phyloP scores from a whole-genome alignment of 1,140 invertebrate genomes.

The Batillaria attramentaria region DNA sequence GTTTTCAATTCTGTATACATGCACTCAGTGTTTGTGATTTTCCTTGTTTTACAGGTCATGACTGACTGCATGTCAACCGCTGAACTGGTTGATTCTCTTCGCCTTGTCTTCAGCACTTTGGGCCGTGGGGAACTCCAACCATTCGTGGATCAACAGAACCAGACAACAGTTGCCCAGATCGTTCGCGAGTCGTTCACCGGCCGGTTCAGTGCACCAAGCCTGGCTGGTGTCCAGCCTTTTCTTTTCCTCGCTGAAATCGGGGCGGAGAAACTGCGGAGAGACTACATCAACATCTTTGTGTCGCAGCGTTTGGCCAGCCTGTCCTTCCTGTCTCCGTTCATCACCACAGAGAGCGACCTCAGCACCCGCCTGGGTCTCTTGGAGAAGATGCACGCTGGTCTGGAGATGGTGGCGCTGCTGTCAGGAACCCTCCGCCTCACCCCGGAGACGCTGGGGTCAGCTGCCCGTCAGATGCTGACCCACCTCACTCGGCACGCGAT shows the following conservation, averaged over 20 bases:
- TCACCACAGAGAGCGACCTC: conserved; percentile 31
- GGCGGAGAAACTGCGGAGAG: conserved; percentile 55
- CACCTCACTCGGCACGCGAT: conserved; percentile 48
- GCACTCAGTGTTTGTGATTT: neutral
- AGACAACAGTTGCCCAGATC: conserved; percentile 56
- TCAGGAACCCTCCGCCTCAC: conserved; percentile 53
- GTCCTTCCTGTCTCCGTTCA: conserved; percentile 44
- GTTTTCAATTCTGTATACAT: neutral
- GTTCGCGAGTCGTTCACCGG: conserved; percentile 55
- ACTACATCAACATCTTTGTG: conserved; percentile 55
- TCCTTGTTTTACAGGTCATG: conserved; percentile 34
- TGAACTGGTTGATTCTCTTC: conserved; percentile 50
- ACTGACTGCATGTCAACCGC: conserved; percentile 49
- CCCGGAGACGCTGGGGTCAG: conserved; percentile 35
- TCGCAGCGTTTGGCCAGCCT: conserved; percentile 48
- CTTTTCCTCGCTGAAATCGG: conserved; percentile 61
- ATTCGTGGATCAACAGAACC: conserved; percentile 56
- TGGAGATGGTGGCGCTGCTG: conserved; percentile 58
- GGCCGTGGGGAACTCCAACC: conserved; percentile 56
- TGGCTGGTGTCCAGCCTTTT: conserved; percentile 51
- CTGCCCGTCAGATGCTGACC: conserved; percentile 49
- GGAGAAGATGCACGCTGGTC: conserved; percentile 52
- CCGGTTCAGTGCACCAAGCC: conserved; percentile 46
- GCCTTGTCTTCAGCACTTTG: conserved; percentile 51
- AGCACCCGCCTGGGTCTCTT: conserved; percentile 43